Evolutionary conservation across 2,888 invertebrate species (phyloP).

Genomic region (Phaedon cochleariae): DNA sequence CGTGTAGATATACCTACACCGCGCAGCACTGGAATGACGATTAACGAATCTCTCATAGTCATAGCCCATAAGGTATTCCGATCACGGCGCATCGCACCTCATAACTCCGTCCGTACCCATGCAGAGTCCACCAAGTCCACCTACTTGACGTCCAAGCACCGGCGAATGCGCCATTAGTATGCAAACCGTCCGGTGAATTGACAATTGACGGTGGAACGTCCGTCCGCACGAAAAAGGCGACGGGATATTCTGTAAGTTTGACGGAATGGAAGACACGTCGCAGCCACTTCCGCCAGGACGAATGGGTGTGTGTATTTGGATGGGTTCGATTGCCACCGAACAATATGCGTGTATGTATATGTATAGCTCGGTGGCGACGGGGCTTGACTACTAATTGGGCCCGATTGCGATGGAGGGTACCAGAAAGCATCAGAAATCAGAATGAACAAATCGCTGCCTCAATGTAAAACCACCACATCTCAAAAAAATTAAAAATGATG

Average conservation of each 20-base stretch:
- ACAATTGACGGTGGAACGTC: conserved; percentile 51
- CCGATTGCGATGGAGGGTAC: conserved; percentile 19
- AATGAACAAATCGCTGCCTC: no score
- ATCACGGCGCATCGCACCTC: not conserved
- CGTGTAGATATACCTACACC: no score
- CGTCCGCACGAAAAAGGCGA: conserved; percentile 54
- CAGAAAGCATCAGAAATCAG: no score
- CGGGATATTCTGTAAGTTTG: no score
- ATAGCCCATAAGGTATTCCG: not conserved
- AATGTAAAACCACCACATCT: no score
- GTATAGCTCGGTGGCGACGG: conserved; percentile 26
- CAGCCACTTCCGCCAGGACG: conserved; percentile 56
- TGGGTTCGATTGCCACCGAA: conserved; percentile 51
- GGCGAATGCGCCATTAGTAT: conserved; percentile 52
- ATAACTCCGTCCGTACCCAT: not conserved
- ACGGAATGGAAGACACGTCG: conserved; percentile 58
- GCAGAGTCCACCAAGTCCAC: no score
- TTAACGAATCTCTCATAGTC: not conserved
- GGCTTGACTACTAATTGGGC: conserved; percentile 34
- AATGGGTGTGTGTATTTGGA: conserved; percentile 58
- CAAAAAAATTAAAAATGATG: no score
- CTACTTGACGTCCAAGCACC: not conserved
- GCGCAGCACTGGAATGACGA: no score
- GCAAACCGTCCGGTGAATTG: conserved; percentile 50
- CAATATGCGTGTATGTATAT: conserved; percentile 48